phyloP scores from a whole-genome alignment of 2,113 vertebrate genomes.

The Archocentrus centrarchus region DNA sequence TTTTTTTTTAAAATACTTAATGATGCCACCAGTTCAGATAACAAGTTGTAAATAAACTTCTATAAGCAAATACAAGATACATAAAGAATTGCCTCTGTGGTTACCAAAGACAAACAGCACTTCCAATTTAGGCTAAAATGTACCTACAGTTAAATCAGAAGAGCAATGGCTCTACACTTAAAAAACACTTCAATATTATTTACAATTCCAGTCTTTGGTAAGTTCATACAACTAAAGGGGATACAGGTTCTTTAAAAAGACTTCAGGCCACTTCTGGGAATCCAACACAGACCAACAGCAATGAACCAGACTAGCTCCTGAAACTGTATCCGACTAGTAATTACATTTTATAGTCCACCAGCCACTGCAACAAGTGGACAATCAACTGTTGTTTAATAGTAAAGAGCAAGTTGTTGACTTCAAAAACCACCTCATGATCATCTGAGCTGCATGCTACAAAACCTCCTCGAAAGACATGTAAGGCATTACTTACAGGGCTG shows the following conservation, averaged over 20 bases:
- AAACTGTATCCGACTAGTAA: background rate
- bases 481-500: slow-evolving; percentile 12
- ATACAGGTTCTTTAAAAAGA: too few species aligned
- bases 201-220: background rate
- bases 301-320: background rate
- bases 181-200: background rate
- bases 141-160: background rate
- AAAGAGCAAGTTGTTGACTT: slow-evolving; percentile 13
- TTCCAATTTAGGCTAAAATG: background rate
- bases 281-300: background rate
- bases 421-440: slow-evolving; percentile 32
- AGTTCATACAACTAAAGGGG: background rate
- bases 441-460: slow-evolving; percentile 18
- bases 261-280: background rate
- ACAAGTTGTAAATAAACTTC: background rate
- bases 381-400: slow-evolving; percentile 30
- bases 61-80: background rate
- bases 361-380: background rate
- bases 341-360: background rate
- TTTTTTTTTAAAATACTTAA: too few species aligned
- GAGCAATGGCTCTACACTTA: too few species aligned
- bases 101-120: background rate
- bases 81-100: background rate
- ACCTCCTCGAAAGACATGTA: background rate
- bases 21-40: background rate